Evolutionary conservation across 2,113 vertebrate species (phyloP), one percentile per base, ranked within the genome.

Genomic region (Cairina moschata): DNA sequence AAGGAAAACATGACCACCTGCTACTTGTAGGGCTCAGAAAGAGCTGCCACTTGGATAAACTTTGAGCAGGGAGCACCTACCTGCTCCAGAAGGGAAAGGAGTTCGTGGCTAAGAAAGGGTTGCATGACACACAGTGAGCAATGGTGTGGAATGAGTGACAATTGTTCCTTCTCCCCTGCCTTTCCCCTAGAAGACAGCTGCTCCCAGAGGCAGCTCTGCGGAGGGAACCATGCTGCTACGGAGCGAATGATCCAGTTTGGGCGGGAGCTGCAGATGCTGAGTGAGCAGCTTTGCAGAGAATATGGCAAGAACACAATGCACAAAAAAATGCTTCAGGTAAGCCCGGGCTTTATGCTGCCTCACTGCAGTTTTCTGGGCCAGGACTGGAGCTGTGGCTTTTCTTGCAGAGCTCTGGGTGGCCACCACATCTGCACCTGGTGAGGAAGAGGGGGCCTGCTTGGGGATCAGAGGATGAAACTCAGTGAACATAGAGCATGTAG

Each of bases 181-280:
- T 89, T 52, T 94, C 78, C 55, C 93, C 13, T 96, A 99, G 99
- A 99, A 67, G 99, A 99, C 29, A 97, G 97, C 92, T 99, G 98
- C 75, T 97, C 97, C 60, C 98, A 98, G 93, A 98, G 99, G 95
- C 99, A 99, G 98, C 98, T 99, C 73, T 99, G 99, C 4, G 99
- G 99, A 56, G 99, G 99, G 75, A 99, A 99, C 98, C 99, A 99
- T 50, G 99, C 99, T 3, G 99, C 99, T 96, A 99, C 99, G 0
- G 99, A 99, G 97, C 97, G 99, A 65, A 99, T 99, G 98, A 99
- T 99, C 97, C 98, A 99, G 98, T 99, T 99, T 86, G 99, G 99
- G 44, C 98, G 99, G 20, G 99, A 99, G 97, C 98, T 99, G 97
- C 99, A 99, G 98, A 96, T 98, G 22, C 98, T 99, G 91, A 99